Conservation (phyloP, 2,113 vertebrate genomes). For the Sisor rabdophorus region DNA sequence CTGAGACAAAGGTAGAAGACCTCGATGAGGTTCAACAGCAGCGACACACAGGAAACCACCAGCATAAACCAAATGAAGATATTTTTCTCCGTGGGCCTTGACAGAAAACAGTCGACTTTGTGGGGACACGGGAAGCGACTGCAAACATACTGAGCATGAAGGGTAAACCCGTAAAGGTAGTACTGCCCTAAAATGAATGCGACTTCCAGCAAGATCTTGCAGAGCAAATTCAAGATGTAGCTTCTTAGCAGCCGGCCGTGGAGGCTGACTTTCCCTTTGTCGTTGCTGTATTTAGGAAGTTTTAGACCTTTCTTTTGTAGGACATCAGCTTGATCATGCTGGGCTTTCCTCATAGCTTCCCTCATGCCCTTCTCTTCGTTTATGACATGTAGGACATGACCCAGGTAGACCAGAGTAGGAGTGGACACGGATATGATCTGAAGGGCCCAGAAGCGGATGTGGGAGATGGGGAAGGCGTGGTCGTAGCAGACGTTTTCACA, state of each 20-base stretch:
- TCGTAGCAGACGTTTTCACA: constrained; percentile 97
- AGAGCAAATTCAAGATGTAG: constrained; percentile 86
- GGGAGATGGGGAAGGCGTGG: constrained; percentile 92
- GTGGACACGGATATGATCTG: constrained; percentile 95
- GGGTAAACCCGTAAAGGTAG: constrained; percentile 84
- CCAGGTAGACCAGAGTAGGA: constrained; percentile 90
- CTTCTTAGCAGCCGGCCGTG: constrained; percentile 83
- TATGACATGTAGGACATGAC: constrained; percentile 87
- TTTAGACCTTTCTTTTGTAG: constrained; percentile 65
- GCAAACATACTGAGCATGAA: constrained; percentile 80
- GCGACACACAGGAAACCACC: constrained; percentile 83
- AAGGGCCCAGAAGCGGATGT: constrained; percentile 94
- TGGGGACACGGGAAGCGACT: constrained; percentile 84
- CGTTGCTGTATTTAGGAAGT: constrained; percentile 73
- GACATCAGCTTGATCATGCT: constrained; percentile 57
- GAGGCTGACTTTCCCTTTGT: constrained; percentile 81
- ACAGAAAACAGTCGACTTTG: constrained; percentile 94
- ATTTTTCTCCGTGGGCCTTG: constrained; percentile 91
- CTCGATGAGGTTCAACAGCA: constrained; percentile 84
- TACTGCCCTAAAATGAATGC: constrained; percentile 90
- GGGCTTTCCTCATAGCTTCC: constrained; percentile 68
- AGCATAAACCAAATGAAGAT: constrained; percentile 97
- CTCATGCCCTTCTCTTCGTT: constrained; percentile 85
- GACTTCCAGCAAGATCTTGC: constrained; percentile 84
- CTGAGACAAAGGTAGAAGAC: constrained; percentile 85